These are phyloP conservation scores for Potamilus streckersoni DNA, from an alignment of 1,140 invertebrate species.

Conservation along the genomic window DNA sequence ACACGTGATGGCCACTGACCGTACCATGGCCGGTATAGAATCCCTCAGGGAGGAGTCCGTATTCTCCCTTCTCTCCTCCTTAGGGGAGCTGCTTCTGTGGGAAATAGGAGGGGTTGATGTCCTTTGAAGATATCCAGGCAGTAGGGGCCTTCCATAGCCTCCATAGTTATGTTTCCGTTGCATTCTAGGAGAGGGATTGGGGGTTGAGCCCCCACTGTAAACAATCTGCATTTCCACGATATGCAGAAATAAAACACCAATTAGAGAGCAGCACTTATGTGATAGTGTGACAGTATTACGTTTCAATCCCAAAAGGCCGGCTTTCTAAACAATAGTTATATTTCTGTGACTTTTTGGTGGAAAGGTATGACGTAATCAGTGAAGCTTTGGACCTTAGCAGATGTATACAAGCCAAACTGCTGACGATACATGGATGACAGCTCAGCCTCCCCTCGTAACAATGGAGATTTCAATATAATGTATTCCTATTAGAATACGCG, in stretches of 20 bases:
- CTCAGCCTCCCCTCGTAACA: no score
- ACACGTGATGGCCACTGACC: conserved; percentile 66
- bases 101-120: conserved; percentile 2
- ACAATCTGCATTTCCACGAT: conserved; percentile 52
- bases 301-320: no score
- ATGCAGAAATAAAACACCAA: not conserved
- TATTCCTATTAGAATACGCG: no score
- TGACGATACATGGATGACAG: no score
- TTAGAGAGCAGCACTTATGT: no score
- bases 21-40: conserved; percentile 69
- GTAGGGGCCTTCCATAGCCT: conserved; percentile 51
- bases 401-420: no score
- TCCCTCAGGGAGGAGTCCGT: conserved; percentile 52
- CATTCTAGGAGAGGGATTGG: conserved; percentile 51
- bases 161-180: conserved; percentile 44
- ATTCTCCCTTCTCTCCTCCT: conserved; percentile 38
- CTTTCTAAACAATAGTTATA: no score
- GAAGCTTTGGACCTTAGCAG: no score
- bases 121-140: conserved; percentile 46
- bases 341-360: no score
- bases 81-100: conserved; percentile 28
- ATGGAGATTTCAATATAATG: no score
- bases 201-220: conserved; percentile 59
- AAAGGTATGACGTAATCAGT: no score
- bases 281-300: no score